Percentiles rank a stretch among this genome's conserved stretches.
Evolutionary conservation across 2,888 invertebrate species (phyloP).

Genomic region (Hyposoter didymator): DNA sequence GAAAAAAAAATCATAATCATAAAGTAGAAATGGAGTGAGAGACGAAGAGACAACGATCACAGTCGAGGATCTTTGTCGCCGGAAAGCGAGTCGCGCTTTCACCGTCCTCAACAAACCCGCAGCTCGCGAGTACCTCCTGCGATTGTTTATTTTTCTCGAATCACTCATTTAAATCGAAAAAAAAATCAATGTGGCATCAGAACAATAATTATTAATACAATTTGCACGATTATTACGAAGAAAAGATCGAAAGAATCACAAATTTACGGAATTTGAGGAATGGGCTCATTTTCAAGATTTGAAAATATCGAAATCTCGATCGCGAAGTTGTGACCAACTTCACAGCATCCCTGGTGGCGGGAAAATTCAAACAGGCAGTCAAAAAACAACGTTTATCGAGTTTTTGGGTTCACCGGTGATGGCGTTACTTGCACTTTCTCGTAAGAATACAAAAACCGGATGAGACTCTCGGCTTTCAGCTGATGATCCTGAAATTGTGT

Average conservation of each 20-base stretch:
- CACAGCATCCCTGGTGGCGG: neutral
- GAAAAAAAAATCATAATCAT: neutral
- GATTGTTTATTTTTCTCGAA: conserved; percentile 40
- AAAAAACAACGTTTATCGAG: neutral
- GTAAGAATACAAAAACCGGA: neutral
- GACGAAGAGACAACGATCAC: conserved; percentile 34
- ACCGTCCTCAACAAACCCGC: conserved; percentile 41
- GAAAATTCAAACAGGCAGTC: neutral
- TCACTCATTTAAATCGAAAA: conserved; percentile 6
- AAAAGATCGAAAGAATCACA: neutral
- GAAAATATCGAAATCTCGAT: neutral
- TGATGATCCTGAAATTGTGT: neutral
- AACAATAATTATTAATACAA: neutral
- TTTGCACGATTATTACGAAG: neutral
- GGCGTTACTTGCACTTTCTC: neutral
- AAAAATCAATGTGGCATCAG: neutral
- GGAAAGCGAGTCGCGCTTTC: conserved; percentile 52
- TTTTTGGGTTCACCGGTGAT: neutral
- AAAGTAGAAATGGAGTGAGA: neutral
- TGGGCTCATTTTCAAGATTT: neutral
- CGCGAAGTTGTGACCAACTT: neutral
- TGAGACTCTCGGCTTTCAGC: neutral
- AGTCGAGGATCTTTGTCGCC: conserved; percentile 52
- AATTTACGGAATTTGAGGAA: neutral
- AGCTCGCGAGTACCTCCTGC: neutral